Percentiles rank a stretch among this genome's conserved stretches.
Conservation (phyloP, 2,113 vertebrate species). For the Dicentrarchus labrax region DNA sequence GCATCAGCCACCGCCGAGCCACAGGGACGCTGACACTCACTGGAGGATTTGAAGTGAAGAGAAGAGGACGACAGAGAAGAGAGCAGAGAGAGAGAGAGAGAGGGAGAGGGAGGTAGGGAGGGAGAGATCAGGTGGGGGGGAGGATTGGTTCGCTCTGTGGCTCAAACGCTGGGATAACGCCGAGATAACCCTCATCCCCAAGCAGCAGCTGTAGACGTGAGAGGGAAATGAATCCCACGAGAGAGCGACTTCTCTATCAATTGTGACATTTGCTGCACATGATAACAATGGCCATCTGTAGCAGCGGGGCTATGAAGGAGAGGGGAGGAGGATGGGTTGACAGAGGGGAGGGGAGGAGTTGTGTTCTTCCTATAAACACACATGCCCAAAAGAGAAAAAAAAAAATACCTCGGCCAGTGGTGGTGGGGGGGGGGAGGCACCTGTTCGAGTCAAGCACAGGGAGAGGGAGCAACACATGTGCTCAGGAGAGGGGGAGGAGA, state of each 20-base stretch:
- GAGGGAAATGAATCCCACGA: conserved; percentile 87
- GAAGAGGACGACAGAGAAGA: conserved; percentile 59
- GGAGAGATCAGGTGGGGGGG: conserved; percentile 73
- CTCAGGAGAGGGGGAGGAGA: conserved; percentile 61
- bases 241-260: conserved; percentile 91
- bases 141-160: conserved; percentile 61
- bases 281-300: conserved; percentile 95
- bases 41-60: conserved; percentile 76
- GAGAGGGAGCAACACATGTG: conserved; percentile 69
- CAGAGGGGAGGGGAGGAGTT: conserved; percentile 80
- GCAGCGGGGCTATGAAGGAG: conserved; percentile 83
- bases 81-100: conserved; percentile 19
- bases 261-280: conserved; percentile 94
- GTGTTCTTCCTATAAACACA: conserved; percentile 82
- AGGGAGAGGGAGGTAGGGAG: conserved; percentile 58
- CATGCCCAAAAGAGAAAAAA: conserved; percentile 27
- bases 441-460: conserved; percentile 83
- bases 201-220: conserved; percentile 85
- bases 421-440: conserved; percentile 85
- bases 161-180: conserved; percentile 71
- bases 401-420: conserved; percentile 77
- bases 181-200: conserved; percentile 75
- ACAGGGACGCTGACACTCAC: conserved; percentile 80
- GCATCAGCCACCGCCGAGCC: conserved; percentile 71
- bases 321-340: conserved; percentile 76